phyloP scores from a whole-genome alignment of 1,140 invertebrate genomes.

The Fragariocoptes setiger region DNA sequence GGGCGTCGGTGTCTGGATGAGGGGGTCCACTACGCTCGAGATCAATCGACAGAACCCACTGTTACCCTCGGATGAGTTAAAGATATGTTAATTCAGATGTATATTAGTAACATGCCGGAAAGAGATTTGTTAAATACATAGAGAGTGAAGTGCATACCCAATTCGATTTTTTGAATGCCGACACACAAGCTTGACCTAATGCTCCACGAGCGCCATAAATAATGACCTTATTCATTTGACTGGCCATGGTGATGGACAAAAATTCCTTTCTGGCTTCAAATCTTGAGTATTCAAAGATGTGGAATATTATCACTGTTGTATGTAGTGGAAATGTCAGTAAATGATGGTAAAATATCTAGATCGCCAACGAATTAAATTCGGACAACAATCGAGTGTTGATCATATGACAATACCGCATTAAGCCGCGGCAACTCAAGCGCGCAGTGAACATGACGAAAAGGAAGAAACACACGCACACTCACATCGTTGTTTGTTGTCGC shows the following conservation, averaged over 20 bases:
- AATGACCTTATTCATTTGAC: constrained; percentile 23
- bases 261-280: not conserved
- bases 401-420: too few relatives aligned
- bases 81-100: constrained; percentile 8
- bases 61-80: too few relatives aligned
- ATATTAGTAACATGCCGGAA: constrained; percentile 3
- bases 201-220: constrained; percentile 83
- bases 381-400: too few relatives aligned
- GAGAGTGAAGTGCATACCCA: constrained; percentile 28
- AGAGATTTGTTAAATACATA: not conserved
- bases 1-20: constrained; percentile 65
- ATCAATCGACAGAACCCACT: constrained; percentile 87
- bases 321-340: too few relatives aligned
- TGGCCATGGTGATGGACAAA: not conserved
- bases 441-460: too few relatives aligned
- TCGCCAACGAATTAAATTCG: too few relatives aligned
- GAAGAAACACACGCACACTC: too few relatives aligned
- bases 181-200: constrained; percentile 48
- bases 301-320: too few relatives aligned
- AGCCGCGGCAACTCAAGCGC: too few relatives aligned
- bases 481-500: too few relatives aligned
- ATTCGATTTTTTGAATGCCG: constrained; percentile 55
- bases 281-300: too few relatives aligned
- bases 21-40: constrained; percentile 23
- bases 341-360: too few relatives aligned